Base-by-base conservation (phyloP, 2,888 invertebrate species). In the Rhorus exstirpatorius region DNA sequence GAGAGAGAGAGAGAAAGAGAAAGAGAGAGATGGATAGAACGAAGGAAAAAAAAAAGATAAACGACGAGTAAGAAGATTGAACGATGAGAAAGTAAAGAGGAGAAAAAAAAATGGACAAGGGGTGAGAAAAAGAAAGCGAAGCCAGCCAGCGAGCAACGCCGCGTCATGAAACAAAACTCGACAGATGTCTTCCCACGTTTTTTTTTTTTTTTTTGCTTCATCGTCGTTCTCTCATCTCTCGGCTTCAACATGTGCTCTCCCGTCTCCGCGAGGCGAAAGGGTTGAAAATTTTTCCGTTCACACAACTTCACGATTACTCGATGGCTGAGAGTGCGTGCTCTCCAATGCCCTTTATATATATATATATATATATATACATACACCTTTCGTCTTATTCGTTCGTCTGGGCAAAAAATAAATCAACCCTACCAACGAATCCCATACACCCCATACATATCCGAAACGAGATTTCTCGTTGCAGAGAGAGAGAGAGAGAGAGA, bases 131-230 rank as follows among this genome's bases (percentile, higher is more conserved):
- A 61, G 58, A 78, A 26, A 78, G 17, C 21, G 41, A n/a, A 19
- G 44, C 31, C 35, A 71, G 44, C 55, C 46, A 41, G 24, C 49
- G 26, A 65, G 24, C 61, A 58, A 35, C 46, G 12, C 31, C 41
- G 71, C 44, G 10, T 26, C 51, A 55, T 72, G 70, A 72, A 72
- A 83, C 71, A 78, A 81, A 85, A 78, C 87, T 85, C 87, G 88
- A 90, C 91, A 91, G 92, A 91, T 92, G 90, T 90, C 91, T 90
- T 90, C 89, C 90, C 90, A 89, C 90, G 90, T 89, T 91, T 91
- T 91, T 89, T 84, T 74, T 17, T 55, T 31, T 24, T 68, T 24
- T 60, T 14, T 31, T 44, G 89, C 89, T 87, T 89, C 90, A 90
- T 88, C 35, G 26, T 70, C 46, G 61, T 24, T 70, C 63, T 53